Conservation (phyloP, 2,797 vertebrate genomes). For the Steatocranus sp. region DNA sequence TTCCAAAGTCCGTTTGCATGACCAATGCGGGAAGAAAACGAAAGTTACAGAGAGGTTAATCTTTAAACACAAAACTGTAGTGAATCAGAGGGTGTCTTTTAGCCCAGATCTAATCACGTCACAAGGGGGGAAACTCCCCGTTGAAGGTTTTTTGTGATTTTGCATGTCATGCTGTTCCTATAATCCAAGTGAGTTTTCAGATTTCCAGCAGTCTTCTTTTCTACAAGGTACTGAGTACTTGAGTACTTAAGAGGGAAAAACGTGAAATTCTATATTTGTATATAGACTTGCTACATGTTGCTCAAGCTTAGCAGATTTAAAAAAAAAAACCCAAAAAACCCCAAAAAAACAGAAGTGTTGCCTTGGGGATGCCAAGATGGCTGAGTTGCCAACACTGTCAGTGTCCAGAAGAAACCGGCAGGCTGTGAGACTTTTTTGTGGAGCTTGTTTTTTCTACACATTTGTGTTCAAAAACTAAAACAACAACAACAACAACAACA, state of each 20-base stretch:
- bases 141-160: not conserved
- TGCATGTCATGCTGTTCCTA: not conserved
- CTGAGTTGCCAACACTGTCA: not conserved
- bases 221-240: not conserved
- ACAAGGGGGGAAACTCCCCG: not conserved
- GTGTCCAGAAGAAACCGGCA: not conserved
- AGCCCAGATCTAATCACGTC: not conserved
- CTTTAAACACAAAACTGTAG: not conserved
- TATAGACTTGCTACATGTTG: not conserved
- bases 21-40: not conserved
- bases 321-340: rapidly evolving
- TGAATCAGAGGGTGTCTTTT: not conserved
- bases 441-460: not conserved
- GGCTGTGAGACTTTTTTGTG: not conserved
- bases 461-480: not conserved
- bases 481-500: not conserved
- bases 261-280: not conserved
- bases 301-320: not conserved
- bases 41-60: not conserved
- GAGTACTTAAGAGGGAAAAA: not conserved
- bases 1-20: not conserved
- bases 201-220: not conserved
- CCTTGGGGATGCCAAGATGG: not conserved
- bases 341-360: not conserved
- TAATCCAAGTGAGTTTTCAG: not conserved